Percentiles rank a stretch among this genome's conserved stretches.
phyloP scores from a whole-genome alignment of 2,113 vertebrate species.

The Microcebus ravelobensis region DNA sequence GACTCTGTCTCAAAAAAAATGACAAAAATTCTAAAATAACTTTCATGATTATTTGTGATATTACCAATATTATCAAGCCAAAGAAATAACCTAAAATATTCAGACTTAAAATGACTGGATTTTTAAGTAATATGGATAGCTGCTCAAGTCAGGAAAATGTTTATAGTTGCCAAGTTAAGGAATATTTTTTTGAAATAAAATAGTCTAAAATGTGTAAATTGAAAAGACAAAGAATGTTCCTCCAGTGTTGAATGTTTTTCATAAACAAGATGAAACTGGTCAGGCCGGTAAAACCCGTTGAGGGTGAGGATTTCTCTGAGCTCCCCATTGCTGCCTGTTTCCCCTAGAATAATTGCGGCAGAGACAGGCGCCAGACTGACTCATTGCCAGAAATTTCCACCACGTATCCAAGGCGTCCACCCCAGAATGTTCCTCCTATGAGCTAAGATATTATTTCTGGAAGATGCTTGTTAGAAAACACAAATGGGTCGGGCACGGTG shows the following conservation, averaged over 20 bases:
- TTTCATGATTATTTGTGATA: neutral
- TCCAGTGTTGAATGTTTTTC: neutral
- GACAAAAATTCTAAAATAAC: neutral
- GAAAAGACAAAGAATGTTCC: neutral
- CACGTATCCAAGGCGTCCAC: accelerated
- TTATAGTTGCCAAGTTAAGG: neutral
- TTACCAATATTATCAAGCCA: neutral
- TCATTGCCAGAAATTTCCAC: neutral
- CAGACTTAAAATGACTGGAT: neutral
- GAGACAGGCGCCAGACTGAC: too few relatives aligned
- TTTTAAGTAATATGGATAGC: too few relatives aligned
- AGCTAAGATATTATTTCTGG: neutral
- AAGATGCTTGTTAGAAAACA: neutral
- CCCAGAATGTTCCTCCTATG: accelerated
- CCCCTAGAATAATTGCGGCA: too few relatives aligned
- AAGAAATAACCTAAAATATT: neutral
- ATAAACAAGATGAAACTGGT: neutral
- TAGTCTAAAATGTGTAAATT: neutral
- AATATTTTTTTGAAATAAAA: neutral
- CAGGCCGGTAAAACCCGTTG: accelerated
- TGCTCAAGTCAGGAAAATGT: neutral
- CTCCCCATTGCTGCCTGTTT: accelerated
- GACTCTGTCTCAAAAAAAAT: too few relatives aligned
- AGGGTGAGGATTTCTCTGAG: neutral
- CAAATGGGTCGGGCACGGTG: too few relatives aligned